Evolutionary conservation across 2,113 vertebrate genomes (phyloP).

Genomic region (Cairina moschata): DNA sequence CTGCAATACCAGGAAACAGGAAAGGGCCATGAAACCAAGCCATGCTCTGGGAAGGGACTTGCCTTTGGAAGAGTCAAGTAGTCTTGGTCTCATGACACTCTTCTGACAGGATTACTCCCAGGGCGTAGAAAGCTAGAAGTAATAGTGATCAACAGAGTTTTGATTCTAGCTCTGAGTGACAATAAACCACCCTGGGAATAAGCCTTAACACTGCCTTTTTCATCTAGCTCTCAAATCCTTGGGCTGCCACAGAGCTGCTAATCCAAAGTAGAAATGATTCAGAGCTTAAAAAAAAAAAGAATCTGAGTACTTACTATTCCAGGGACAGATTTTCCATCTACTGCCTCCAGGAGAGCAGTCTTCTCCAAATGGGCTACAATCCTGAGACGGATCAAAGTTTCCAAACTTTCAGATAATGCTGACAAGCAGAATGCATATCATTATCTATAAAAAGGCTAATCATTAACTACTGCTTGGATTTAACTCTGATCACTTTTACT

Average conservation of each 20-base stretch:
- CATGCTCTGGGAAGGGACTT: neutral
- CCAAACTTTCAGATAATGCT: neutral
- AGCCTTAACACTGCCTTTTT: neutral
- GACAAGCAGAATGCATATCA: neutral
- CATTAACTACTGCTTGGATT: constrained; percentile 41
- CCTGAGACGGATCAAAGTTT: constrained; percentile 30
- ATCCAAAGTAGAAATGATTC: neutral
- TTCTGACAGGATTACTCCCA: neutral
- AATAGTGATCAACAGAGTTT: neutral
- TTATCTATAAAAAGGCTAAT: constrained; percentile 52
- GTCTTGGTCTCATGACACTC: neutral
- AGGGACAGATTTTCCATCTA: neutral
- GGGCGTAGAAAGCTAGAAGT: neutral
- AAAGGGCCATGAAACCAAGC: neutral
- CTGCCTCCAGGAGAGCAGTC: neutral
- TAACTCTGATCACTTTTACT: neutral
- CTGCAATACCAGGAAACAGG: neutral
- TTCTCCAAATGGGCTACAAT: neutral
- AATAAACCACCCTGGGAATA: neutral
- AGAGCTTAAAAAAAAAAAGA: neutral
- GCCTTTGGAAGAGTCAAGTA: neutral
- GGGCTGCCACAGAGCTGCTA: neutral
- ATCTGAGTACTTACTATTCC: constrained; percentile 28
- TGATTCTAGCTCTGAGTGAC: neutral
- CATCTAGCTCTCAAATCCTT: neutral